Evolutionary conservation across 2,888 invertebrate species (phyloP), one percentile per base, ranked within the genome.

Genomic region (Morinoia aosen): DNA sequence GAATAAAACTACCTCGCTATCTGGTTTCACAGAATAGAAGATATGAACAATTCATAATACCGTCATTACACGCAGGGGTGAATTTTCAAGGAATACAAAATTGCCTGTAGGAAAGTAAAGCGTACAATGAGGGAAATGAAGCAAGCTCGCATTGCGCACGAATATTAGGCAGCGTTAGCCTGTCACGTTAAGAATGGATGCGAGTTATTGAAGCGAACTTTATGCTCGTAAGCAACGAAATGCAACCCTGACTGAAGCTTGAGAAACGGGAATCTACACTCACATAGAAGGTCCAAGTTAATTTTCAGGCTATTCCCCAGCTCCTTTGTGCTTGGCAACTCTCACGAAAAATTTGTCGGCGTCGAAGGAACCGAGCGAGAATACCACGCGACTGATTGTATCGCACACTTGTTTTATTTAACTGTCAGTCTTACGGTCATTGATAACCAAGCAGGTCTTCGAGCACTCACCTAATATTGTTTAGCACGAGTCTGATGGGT

Each of bases 401-500:
- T 90, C 40, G 48, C 39, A 40, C 90, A 90, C 90, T 90, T 39
- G 40, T 90, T 90, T 40, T 76, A 76, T 76, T 90, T 19, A 90
- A 48, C 14, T 48, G 40, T 19, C 90, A 90, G 33, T 90, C 39
- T 40, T 40, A 48, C 33, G 39, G 90, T 90, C 90, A 90, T 90
- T 90, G 90, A 33, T 90, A 40, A 48, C 19, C 12, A 48, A 90
- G 40, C 11, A 90, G 48, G 93, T 57, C 57, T 93, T 56, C 57
- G 93, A 48, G n/a, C 93, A 95, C 95, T 95, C 95, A 95, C 95
- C 95, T 12, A 95, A 95, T 95, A 95, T 58, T 95, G 95, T 95
- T 95, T 12, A 95, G 95, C 58, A 95, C 95, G 40, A 95, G 64
- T 61, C 95, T 95, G 40, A 95, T 95, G 61, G 95, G 95, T 64